Evolutionary conservation across 1,140 invertebrate genomes (phyloP).

Genomic region (Sarcophaga peregrina): DNA sequence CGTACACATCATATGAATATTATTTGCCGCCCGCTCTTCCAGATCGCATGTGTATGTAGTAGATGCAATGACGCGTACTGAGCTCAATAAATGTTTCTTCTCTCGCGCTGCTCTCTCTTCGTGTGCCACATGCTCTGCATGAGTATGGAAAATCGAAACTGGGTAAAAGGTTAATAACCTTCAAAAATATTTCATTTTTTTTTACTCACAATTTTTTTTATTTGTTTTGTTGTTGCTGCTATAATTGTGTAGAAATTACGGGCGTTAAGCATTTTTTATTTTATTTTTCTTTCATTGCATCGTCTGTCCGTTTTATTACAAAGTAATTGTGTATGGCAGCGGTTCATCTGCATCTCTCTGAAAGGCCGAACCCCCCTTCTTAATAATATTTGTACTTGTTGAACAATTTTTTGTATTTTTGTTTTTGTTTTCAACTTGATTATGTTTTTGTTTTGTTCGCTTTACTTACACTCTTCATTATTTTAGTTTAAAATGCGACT

Average conservation of each 20-base stretch:
- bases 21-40: too few relatives aligned
- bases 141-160: conserved; percentile 25
- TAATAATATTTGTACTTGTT: neutral
- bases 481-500: neutral
- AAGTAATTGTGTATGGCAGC: neutral
- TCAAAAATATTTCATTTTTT: neutral
- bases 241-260: conserved; percentile 24
- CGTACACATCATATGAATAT: neutral
- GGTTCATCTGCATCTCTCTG: too few relatives aligned
- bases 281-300: neutral
- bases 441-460: too few relatives aligned
- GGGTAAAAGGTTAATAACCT: conserved; percentile 41
- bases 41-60: too few relatives aligned
- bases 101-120: too few relatives aligned
- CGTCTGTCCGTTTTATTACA: neutral
- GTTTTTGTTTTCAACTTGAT: too few relatives aligned
- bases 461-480: too few relatives aligned
- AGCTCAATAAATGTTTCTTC: too few relatives aligned
- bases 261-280: conserved; percentile 19
- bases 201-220: too few relatives aligned
- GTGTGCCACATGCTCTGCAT: too few relatives aligned
- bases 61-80: too few relatives aligned
- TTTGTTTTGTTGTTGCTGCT: conserved; percentile 5
- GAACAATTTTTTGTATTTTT: too few relatives aligned
- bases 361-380: neutral